phyloP scores from a whole-genome alignment of 2,797 vertebrate species.

The Lindbergichthys nudifrons region DNA sequence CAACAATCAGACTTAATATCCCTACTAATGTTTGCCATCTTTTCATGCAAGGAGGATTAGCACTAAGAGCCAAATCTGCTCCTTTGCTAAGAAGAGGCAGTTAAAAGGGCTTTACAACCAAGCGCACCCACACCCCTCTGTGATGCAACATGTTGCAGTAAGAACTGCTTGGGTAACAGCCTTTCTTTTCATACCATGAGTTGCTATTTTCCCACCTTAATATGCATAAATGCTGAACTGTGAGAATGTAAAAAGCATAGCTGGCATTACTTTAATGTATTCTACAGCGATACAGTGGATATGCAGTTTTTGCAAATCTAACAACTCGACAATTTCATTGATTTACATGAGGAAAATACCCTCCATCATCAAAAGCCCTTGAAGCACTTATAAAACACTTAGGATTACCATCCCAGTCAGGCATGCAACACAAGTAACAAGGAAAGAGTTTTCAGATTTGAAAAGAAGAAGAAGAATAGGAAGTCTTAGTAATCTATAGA shows the following conservation, averaged over 20 bases:
- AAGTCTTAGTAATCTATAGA: background rate
- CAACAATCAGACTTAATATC: conserved; percentile 74
- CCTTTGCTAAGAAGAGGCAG: conserved; percentile 75
- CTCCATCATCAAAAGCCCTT: conserved; percentile 58
- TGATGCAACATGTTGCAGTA: conserved; percentile 83
- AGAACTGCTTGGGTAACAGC: conserved; percentile 76
- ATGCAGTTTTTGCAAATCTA: conserved; percentile 71
- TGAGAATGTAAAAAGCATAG: conserved; percentile 70
- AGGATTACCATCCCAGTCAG: conserved; percentile 45
- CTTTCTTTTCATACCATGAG: conserved; percentile 74
- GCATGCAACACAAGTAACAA: conserved; percentile 41
- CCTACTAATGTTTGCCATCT: conserved; percentile 77
- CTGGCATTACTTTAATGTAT: conserved; percentile 74
- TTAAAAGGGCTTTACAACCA: conserved; percentile 74
- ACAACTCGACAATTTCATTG: conserved; percentile 53
- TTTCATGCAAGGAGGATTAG: conserved; percentile 76
- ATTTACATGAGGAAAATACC: conserved; percentile 71
- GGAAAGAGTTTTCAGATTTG: conserved; percentile 13
- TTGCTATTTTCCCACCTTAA: conserved; percentile 77
- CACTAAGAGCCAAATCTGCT: conserved; percentile 75
- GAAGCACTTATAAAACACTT: conserved; percentile 51
- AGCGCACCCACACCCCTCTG: conserved; percentile 75
- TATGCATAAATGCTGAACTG: conserved; percentile 81
- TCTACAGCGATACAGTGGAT: conserved; percentile 73
- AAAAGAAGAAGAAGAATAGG: background rate